Evolutionary conservation across 2,888 invertebrate species (phyloP).

Genomic region (Drosophila antonietae): DNA sequence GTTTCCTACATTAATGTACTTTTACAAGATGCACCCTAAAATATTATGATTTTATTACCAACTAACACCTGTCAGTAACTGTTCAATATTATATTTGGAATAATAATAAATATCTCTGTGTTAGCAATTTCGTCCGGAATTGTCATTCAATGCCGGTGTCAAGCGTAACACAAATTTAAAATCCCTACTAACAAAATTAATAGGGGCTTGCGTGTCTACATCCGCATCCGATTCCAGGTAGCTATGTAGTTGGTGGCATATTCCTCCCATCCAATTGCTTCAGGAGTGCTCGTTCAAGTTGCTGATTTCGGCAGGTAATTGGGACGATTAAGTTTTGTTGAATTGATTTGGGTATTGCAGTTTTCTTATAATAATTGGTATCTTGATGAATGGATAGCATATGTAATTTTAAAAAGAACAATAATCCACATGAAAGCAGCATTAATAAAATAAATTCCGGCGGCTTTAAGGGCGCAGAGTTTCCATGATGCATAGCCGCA

Average conservation of each 20-base stretch:
- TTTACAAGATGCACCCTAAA: background rate
- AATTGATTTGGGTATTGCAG: constrained; percentile 7
- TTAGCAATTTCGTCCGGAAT: constrained; percentile 26
- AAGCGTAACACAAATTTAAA: constrained; percentile 26
- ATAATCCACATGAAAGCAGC: constrained; percentile 69
- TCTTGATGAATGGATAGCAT: constrained; percentile 1
- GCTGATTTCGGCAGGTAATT: constrained; percentile 1
- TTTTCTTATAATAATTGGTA: constrained; percentile 1
- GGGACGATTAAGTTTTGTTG: background rate
- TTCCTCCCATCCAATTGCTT: background rate
- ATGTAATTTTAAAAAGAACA: constrained; percentile 61
- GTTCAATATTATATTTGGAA: constrained; percentile 25
- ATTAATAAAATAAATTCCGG: constrained; percentile 72
- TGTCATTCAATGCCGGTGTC: background rate
- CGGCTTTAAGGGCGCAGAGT: constrained; percentile 72
- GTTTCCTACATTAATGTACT: constrained; percentile 4
- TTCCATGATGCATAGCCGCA: constrained; percentile 93
- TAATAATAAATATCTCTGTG: constrained; percentile 25
- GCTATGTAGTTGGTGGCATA: constrained; percentile 58
- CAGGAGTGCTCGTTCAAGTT: background rate
- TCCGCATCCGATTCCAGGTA: constrained; percentile 7
- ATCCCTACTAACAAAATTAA: constrained; percentile 8
- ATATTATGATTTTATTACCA: background rate
- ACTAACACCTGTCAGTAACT: constrained; percentile 2
- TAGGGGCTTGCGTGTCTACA: background rate